phyloP scores from a whole-genome alignment of 2,888 invertebrate species.

The Pristionchus fissidentatus region DNA sequence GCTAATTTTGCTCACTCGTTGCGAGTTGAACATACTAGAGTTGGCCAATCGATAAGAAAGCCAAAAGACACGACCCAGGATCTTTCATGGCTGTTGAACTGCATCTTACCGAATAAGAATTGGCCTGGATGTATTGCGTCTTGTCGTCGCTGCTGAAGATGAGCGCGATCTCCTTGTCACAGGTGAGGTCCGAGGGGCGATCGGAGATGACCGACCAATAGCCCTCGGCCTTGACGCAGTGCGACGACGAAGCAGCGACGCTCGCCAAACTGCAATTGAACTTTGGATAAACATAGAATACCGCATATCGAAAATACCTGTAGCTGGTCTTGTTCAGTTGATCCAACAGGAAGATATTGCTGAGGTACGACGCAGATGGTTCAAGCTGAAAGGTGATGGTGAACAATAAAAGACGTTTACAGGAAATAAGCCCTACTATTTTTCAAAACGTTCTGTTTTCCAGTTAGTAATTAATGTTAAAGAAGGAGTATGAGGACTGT shows the following conservation, averaged over 20 bases:
- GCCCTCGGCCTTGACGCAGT: neutral
- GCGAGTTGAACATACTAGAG: too few relatives aligned
- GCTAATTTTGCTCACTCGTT: too few relatives aligned
- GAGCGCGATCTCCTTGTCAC: slow-evolving; percentile 7
- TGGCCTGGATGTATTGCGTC: slow-evolving; percentile 8
- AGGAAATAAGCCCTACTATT: too few relatives aligned
- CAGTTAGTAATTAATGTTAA: too few relatives aligned
- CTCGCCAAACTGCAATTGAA: slow-evolving; percentile 2
- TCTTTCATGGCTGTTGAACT: too few relatives aligned
- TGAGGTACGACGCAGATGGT: neutral
- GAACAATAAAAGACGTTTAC: too few relatives aligned
- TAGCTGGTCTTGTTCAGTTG: slow-evolving; percentile 30
- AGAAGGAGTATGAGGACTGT: too few relatives aligned
- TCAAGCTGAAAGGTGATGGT: neutral
- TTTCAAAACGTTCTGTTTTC: too few relatives aligned
- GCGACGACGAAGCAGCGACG: neutral
- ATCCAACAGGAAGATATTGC: neutral
- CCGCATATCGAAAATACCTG: too few relatives aligned
- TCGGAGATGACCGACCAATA: neutral
- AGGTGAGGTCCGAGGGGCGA: neutral
- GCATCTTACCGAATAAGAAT: slow-evolving; percentile 2
- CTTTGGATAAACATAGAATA: neutral
- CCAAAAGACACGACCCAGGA: too few relatives aligned
- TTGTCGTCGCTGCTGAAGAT: slow-evolving; percentile 26
- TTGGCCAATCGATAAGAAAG: too few relatives aligned